phyloP scores from a whole-genome alignment of 2,888 invertebrate genomes.

The Scelioninae gen. 2 region DNA sequence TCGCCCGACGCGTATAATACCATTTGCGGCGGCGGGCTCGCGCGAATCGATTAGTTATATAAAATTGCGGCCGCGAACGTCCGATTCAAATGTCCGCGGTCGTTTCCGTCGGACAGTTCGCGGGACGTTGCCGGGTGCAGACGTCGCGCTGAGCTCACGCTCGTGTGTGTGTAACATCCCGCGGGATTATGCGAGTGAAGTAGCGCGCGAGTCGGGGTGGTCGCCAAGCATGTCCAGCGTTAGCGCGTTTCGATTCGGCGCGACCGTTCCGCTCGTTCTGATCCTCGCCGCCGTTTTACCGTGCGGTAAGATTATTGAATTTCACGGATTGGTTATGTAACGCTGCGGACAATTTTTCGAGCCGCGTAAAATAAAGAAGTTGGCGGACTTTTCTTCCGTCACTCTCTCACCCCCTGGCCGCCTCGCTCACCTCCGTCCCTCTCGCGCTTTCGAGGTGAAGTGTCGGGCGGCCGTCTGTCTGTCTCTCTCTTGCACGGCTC shows the following conservation, averaged over 20 bases:
- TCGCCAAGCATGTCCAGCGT: slow-evolving; percentile 65
- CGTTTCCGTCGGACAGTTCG: no score
- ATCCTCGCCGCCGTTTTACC: slow-evolving; percentile 65
- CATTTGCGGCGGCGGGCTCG: slow-evolving; percentile 29
- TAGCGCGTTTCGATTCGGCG: slow-evolving; percentile 62
- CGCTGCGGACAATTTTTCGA: no score
- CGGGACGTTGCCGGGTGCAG: no score
- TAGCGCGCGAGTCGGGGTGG: slow-evolving; percentile 69
- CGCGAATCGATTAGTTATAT: slow-evolving; percentile 53
- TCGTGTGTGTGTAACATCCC: slow-evolving; percentile 13
- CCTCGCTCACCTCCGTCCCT: no score
- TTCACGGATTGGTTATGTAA: slow-evolving; percentile 41
- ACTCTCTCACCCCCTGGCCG: no score
- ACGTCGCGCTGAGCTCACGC: no score
- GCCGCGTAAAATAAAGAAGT: no score
- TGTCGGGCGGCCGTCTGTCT: no score
- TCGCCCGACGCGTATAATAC: slow-evolving; percentile 39
- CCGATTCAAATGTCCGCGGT: no score
- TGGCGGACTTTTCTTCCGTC: no score
- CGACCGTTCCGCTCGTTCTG: slow-evolving; percentile 64
- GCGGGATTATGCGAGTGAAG: slow-evolving; percentile 51
- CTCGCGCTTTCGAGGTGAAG: no score
- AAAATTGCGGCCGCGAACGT: slow-evolving; percentile 36
- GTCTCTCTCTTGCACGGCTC: no score
- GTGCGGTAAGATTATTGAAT: slow-evolving; percentile 65